These are phyloP conservation scores for Hyperoplus immaculatus DNA, from an alignment of 2,797 vertebrate genomes.

Conservation along the genomic window DNA sequence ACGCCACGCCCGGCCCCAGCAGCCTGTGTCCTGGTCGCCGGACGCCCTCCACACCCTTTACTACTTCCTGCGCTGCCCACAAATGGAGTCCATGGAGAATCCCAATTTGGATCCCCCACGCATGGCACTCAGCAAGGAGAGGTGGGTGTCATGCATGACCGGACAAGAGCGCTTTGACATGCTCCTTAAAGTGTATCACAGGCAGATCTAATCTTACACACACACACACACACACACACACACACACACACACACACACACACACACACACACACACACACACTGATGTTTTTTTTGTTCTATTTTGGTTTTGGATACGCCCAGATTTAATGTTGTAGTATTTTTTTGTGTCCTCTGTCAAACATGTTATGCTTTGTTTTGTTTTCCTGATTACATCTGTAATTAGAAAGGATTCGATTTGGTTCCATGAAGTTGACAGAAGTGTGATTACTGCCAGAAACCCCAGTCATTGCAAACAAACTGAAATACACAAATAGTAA, in stretches of 20 bases:
- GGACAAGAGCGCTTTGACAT: conserved; percentile 13
- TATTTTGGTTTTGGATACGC: background rate
- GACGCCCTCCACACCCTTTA: conserved; percentile 98
- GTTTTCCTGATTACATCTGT: conserved; percentile 20
- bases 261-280: too few species aligned
- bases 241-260: too few species aligned
- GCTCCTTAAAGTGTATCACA: conserved; percentile 11
- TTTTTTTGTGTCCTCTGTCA: background rate
- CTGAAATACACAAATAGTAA: conserved; percentile 17
- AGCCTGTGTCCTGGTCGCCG: conserved; percentile 96
- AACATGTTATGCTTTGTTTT: conserved; percentile 7
- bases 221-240: too few species aligned
- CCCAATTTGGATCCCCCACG: conserved; percentile 97
- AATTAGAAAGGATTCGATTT: conserved; percentile 21
- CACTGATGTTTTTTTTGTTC: background rate
- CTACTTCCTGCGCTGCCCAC: conserved; percentile 98
- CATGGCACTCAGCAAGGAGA: conserved; percentile 97
- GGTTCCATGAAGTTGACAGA: background rate
- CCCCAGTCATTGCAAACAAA: background rate
- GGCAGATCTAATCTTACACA: conserved; percentile 36
- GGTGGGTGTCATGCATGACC: conserved; percentile 75
- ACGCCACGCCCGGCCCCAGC: conserved; percentile 90
- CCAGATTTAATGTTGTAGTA: background rate
- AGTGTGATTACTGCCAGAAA: background rate
- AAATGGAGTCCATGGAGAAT: conserved; percentile 99